Evolutionary conservation across 2,113 vertebrate species (phyloP).

Genomic region (Casuarius casuarius): DNA sequence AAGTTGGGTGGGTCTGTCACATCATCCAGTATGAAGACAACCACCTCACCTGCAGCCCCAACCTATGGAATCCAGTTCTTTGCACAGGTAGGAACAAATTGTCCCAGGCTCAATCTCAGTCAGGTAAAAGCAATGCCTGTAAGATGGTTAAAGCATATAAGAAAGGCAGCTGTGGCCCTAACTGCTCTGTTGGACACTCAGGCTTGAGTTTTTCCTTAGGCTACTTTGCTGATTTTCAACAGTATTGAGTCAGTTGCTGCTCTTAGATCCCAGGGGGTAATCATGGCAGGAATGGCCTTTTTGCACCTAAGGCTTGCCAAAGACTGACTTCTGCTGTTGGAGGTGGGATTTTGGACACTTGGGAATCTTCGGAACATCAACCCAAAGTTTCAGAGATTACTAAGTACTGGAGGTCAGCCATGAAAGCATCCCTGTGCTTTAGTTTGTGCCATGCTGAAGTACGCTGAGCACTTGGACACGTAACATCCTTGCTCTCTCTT

Average conservation of each 20-base stretch:
- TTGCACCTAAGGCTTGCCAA: background rate
- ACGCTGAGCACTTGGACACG: background rate
- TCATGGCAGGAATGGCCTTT: background rate
- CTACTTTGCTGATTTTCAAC: background rate
- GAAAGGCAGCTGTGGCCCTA: background rate
- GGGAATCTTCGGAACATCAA: background rate
- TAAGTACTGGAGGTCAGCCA: background rate
- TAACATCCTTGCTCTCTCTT: background rate
- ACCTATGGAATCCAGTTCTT: background rate
- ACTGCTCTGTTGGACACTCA: background rate
- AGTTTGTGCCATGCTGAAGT: background rate
- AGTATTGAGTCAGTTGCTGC: background rate
- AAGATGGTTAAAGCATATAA: background rate
- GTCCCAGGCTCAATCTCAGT: background rate
- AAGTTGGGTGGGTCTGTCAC: background rate
- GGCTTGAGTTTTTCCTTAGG: background rate
- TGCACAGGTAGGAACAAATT: background rate
- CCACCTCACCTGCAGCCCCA: background rate
- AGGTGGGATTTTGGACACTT: background rate
- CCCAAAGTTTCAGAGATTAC: background rate
- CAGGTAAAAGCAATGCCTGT: background rate
- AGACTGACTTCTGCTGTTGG: background rate
- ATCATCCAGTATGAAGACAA: fast-evolving
- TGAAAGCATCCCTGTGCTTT: background rate
- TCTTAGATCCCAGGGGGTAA: background rate